These are phyloP conservation scores for Trididemnum miniatum DNA, from an alignment of 23 tunicate species.

Conservation along the genomic window DNA sequence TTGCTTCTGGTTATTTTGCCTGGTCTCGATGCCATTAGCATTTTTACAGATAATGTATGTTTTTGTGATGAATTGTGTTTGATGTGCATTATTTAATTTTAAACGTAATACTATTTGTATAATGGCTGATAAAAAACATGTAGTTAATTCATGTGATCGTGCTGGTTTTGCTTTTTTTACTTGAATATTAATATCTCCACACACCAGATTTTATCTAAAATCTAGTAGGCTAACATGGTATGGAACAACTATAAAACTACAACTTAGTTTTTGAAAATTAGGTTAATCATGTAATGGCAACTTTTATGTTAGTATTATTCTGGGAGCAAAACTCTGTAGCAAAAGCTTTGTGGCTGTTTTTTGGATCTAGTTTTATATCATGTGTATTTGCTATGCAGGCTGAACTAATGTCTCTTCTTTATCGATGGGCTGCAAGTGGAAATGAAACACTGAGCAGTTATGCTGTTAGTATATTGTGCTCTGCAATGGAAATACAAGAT, in stretches of 20 bases:
- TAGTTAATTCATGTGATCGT: neutral
- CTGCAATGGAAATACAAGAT: conserved; percentile 44
- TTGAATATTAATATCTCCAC: too few relatives aligned
- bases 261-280: too few relatives aligned
- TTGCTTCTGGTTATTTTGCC: conserved; percentile 56
- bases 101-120: too few relatives aligned
- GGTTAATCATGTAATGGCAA: too few relatives aligned
- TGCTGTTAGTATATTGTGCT: conserved; percentile 56
- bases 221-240: too few relatives aligned
- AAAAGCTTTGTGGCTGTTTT: too few relatives aligned
- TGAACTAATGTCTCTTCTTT: conserved; percentile 32
- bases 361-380: neutral
- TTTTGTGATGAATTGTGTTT: neutral
- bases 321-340: too few relatives aligned
- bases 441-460: conserved; percentile 71
- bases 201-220: too few relatives aligned
- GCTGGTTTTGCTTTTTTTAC: neutral
- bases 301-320: too few relatives aligned
- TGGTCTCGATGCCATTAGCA: conserved; percentile 57
- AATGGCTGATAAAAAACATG: too few relatives aligned
- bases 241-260: too few relatives aligned
- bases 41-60: conserved; percentile 52
- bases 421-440: conserved; percentile 42
- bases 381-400: conserved; percentile 43
- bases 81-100: neutral